A percentile compares a stretch with the other conserved stretches of the same genome.
Conservation (phyloP, 2,888 invertebrate species). For the Rhogogaster chlorosoma region DNA sequence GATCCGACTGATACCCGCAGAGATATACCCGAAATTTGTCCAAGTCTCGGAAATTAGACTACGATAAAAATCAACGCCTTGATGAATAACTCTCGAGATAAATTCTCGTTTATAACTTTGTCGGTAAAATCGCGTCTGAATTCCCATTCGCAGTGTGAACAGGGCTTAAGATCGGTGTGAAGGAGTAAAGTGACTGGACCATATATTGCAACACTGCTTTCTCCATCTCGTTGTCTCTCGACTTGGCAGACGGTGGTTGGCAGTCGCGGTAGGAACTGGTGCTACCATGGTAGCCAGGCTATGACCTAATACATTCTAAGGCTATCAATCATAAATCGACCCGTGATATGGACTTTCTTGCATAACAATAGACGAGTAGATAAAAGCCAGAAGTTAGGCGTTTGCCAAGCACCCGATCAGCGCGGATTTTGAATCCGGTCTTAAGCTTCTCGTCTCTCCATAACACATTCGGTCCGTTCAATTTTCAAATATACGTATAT, state of each 20-base stretch:
- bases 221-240: conserved; percentile 60
- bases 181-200: conserved; percentile 62
- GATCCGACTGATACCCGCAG: not conserved
- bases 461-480: not conserved
- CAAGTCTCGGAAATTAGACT: not conserved
- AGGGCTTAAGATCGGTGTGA: conserved; percentile 46
- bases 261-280: conserved; percentile 53
- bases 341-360: conserved; percentile 59
- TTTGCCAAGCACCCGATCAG: not conserved
- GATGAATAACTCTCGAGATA: not conserved
- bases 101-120: not conserved
- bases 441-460: not conserved
- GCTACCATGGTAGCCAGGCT: conserved; percentile 65
- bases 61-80: not conserved
- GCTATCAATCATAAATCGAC: conserved; percentile 70
- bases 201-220: conserved; percentile 63
- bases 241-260: conserved; percentile 55
- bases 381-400: conserved; percentile 5
- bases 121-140: not conserved
- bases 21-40: not conserved
- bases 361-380: conserved; percentile 59
- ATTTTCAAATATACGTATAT: not conserved
- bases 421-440: not conserved
- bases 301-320: conserved; percentile 67
- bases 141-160: not conserved